Base-by-base conservation (phyloP, 2,888 invertebrate genomes). In the Lasioglossum leucozonium region DNA sequence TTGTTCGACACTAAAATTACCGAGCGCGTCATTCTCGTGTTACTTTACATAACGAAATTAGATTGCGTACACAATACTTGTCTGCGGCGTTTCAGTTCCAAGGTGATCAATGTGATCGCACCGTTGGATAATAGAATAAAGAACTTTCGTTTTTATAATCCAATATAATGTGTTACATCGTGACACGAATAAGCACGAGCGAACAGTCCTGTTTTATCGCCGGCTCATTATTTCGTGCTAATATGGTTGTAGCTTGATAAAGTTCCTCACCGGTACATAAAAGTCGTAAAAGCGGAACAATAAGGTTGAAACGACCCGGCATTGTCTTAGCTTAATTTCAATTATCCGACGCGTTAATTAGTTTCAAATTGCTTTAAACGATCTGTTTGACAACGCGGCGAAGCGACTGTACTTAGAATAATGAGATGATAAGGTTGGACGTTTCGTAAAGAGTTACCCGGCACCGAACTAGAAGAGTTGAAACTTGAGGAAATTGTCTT, bases 371-470 rank as follows among this genome's bases (percentile, higher is more conserved):
- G 69, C 69, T 40, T n/a, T 22, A 13, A 37, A 40, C 13, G 40
- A 69, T 69, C 69, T n/a, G 40, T 40, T 40, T 69, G 40, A 40
- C 40, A 40, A 40, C 22, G 11, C 69, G 11, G 13, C 4, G 11
- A 13, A 69, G 69, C 40, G 69, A 11, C n/a, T 40, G 69, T 40
- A 69, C 69, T 69, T 69, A 69, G 37, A 69, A 69, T 69, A 69
- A 69, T 40, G 69, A 69, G 69, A 69, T 40, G 69, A 69, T 69
- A 69, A 40, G 40, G 37, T 69, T 40, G 69, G 40, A 37, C 65
- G 22, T 65, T 65, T 22, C 34, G 4, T 67, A 40, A 40, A 69
- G 37, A 69, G 69, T 67, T 37, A 30, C 34, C 34, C 0, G 67
- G n/a, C 40, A 40, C 34, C 22, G 4, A n/a, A 22, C 37, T 40